Evolutionary conservation across 2,888 invertebrate genomes (phyloP), one percentile per base, ranked within the genome.

Genomic region (Dinocampus coccinellae): DNA sequence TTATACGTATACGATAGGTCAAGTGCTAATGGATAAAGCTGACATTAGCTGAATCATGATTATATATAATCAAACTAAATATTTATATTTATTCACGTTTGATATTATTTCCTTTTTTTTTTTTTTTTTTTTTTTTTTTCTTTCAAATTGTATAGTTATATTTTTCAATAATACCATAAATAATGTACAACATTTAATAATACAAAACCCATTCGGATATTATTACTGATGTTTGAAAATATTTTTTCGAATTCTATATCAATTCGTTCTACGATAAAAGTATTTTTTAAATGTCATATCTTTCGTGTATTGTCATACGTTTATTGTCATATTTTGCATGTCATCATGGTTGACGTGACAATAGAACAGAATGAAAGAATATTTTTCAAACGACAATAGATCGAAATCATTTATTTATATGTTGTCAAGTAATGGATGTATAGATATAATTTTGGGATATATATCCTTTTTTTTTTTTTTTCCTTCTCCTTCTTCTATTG

Each of bases 1-100:
- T 29, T 29, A 29, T 29, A 29, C 29, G 3, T 11, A 13, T 7
- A 20, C 55, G 61, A 61, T 67, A 65, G 80, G 80, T 82, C 79
- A 79, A 71, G 78, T 74, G 82, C 79, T 79, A 78, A 82, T 79
- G 74, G 73, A 78, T 79, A 81, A 76, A 76, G 76, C 77, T 47
- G 47, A 47, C 47, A 47, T 47, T n/a, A 47, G 47, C 16, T 47
- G 47, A 6, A 16, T 47, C 47, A 47, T 7, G 16, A n/a, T 47
- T 16, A 6, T 3, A 16, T 20, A 7, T 9, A 29, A n/a, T n/a
- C n/a, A n/a, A n/a, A n/a, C n/a, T n/a, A n/a, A n/a, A n/a, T n/a
- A n/a, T n/a, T n/a, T n/a, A n/a, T n/a, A n/a, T n/a, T n/a, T n/a
- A n/a, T n/a, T n/a, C n/a, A n/a, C n/a, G n/a, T n/a, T n/a, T n/a